These are phyloP conservation scores for Pseudopleuronectes americanus DNA, from an alignment of 2,797 vertebrate genomes.

Conservation along the genomic window DNA sequence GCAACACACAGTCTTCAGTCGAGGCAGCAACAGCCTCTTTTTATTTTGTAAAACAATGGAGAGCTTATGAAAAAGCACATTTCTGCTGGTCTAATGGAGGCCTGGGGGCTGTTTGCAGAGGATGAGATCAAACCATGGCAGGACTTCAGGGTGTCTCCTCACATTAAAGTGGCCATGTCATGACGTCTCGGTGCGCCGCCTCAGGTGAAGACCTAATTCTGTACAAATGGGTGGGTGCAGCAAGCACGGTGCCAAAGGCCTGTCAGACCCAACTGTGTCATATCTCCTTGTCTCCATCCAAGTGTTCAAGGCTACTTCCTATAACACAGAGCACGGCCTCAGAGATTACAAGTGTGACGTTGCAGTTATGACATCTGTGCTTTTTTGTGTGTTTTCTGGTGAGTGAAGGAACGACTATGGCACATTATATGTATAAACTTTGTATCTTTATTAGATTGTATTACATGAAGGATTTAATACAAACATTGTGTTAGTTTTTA, in stretches of 20 bases:
- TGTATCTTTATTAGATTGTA: too few relatives aligned
- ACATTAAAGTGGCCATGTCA: slow-evolving; percentile 33
- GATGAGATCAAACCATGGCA: slow-evolving; percentile 35
- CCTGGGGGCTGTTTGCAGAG: slow-evolving; percentile 26
- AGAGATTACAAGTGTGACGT: too few relatives aligned
- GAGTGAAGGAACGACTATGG: too few relatives aligned
- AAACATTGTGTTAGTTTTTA: too few relatives aligned
- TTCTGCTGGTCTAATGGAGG: not conserved
- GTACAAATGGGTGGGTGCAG: slow-evolving; percentile 46
- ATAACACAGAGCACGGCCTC: too few relatives aligned
- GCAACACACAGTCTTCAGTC: slow-evolving; percentile 28
- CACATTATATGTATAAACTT: too few relatives aligned
- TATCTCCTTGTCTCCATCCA: slow-evolving; percentile 24
- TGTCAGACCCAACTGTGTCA: slow-evolving; percentile 40
- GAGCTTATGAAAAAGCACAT: slow-evolving; percentile 20
- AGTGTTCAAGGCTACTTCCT: slow-evolving; percentile 20
- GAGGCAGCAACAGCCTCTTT: slow-evolving; percentile 33
- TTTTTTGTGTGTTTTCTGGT: too few relatives aligned
- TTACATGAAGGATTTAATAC: too few relatives aligned
- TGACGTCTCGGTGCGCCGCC: slow-evolving; percentile 29
- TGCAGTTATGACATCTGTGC: too few relatives aligned
- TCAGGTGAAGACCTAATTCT: slow-evolving; percentile 54
- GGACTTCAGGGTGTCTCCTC: slow-evolving; percentile 53
- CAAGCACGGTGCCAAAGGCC: slow-evolving; percentile 49
- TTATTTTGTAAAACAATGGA: slow-evolving; percentile 28